Percentiles rank a stretch among this genome's conserved stretches.
These are phyloP conservation scores for Cydia splendana DNA, from an alignment of 1,140 invertebrate species.

Conservation along the genomic window DNA sequence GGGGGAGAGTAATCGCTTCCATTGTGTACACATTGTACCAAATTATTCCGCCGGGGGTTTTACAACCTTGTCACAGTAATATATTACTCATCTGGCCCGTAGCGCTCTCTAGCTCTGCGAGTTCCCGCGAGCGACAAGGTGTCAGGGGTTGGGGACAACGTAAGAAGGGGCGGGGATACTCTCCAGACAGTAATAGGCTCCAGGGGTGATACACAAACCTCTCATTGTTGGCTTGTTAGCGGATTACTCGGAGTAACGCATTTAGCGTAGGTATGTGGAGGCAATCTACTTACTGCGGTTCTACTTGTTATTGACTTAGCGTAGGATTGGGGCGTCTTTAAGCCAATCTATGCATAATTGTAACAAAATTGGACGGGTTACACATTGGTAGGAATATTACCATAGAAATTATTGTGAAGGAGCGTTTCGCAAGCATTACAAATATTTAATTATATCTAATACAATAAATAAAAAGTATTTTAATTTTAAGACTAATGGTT, in stretches of 20 bases:
- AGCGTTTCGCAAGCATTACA: too few relatives aligned
- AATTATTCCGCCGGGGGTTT: constrained; percentile 48
- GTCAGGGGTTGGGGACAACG: constrained; percentile 46
- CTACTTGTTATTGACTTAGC: constrained; percentile 35
- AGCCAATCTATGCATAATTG: constrained; percentile 34
- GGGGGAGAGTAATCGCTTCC: constrained; percentile 75
- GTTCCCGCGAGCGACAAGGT: constrained; percentile 59
- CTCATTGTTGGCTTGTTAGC: constrained; percentile 77
- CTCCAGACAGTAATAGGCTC: constrained; percentile 72
- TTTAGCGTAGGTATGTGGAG: constrained; percentile 56
- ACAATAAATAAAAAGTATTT: too few relatives aligned
- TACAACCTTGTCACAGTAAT: constrained; percentile 54
- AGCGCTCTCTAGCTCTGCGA: constrained; percentile 18
- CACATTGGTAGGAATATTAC: neutral
- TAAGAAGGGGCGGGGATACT: constrained; percentile 67
- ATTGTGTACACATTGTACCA: constrained; percentile 75
- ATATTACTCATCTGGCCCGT: constrained; percentile 17
- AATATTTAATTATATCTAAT: too few relatives aligned
- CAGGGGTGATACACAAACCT: constrained; percentile 72
- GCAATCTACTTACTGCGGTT: constrained; percentile 51
- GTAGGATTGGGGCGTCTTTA: constrained; percentile 21
- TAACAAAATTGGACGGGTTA: constrained; percentile 20
- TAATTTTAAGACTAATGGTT: too few relatives aligned
- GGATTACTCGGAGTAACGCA: constrained; percentile 65
- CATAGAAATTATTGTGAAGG: neutral